Evolutionary conservation across 2,888 invertebrate species (phyloP), one percentile per base, ranked within the genome.

Genomic region (Sphinx pinastri): DNA sequence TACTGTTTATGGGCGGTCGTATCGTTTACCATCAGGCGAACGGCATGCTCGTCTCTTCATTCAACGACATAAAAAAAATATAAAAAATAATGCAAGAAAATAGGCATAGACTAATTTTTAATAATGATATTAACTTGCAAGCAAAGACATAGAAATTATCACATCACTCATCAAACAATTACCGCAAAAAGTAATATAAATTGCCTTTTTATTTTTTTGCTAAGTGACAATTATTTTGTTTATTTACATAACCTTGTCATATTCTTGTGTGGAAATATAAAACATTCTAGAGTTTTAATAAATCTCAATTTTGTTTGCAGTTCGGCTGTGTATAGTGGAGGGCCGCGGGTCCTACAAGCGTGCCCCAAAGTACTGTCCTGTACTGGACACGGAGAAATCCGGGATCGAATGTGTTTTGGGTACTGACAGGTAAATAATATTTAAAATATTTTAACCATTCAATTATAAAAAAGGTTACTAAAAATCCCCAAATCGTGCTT

Each of bases 321-420:
- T 96, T 76, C 94, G 95, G 51, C 92, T 97, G 19, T 97, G 97
- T 83, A 93, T 97, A 38, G 97, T 97, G 0, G 96, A 96, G 82
- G 95, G 95, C 0, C 91, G 94, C 4, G 96, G 96, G 0, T 84
- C 90, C 0, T 95, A 95, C 83, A 95, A 95, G 74, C 95, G 95
- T 58, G 95, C 95, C 4, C 92, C 92, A 2, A 94, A 91, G 76
- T 95, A 95, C 82, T 97, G 97, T 79, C 96, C 96, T 0, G 85
- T 93, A 10, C 82, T 97, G 74, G 95, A 96, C 72, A 91, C 94
- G 70, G 93, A 95, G 66, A 88, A 93, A 0, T 95, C 95, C 73
- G 95, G 95, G 63, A 95, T 97, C 12, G 96, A 96, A 79, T 97
- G 97, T 77, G 95, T 97, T 0, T 85, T 96, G 16, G 97, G 96